Conservation (phyloP, 2,113 vertebrate genomes). For the Rhinoptilus africanus region DNA sequence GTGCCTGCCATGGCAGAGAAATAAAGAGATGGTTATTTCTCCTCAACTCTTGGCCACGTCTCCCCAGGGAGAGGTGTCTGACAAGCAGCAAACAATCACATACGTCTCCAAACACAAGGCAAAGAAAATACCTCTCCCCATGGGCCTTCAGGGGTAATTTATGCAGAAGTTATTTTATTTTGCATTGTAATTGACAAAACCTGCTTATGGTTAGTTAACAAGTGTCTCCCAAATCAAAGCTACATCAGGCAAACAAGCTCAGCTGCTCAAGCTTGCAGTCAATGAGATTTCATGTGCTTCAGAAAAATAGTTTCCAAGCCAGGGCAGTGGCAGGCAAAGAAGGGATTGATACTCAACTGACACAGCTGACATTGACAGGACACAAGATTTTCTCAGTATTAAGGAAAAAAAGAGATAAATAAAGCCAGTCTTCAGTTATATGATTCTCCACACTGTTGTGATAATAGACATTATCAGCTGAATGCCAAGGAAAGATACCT, state of each 20-base stretch:
- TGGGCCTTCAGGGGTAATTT: not conserved
- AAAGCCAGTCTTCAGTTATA: not conserved
- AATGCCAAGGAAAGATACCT: not conserved
- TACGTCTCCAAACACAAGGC: not conserved
- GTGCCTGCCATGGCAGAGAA: rapidly evolving
- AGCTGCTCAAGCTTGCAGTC: not conserved
- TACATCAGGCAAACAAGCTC: rapidly evolving
- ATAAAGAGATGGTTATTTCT: no score
- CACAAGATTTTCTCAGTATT: not conserved
- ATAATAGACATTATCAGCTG: not conserved
- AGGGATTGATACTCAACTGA: not conserved
- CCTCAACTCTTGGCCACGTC: not conserved
- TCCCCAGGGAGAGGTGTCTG: not conserved
- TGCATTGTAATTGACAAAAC: rapidly evolving
- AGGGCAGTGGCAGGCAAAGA: not conserved
- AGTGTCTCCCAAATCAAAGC: not conserved
- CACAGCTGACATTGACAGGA: not conserved
- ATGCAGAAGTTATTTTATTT: not conserved
- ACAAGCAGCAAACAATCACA: rapidly evolving
- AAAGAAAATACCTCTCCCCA: not conserved
- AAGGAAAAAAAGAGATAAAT: not conserved
- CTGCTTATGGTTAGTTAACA: no score
- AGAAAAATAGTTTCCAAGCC: not conserved
- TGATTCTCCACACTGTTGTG: not conserved
- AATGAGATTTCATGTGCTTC: rapidly evolving